phyloP scores from a whole-genome alignment of 2,113 vertebrate genomes.

The Taxidea taxus region DNA sequence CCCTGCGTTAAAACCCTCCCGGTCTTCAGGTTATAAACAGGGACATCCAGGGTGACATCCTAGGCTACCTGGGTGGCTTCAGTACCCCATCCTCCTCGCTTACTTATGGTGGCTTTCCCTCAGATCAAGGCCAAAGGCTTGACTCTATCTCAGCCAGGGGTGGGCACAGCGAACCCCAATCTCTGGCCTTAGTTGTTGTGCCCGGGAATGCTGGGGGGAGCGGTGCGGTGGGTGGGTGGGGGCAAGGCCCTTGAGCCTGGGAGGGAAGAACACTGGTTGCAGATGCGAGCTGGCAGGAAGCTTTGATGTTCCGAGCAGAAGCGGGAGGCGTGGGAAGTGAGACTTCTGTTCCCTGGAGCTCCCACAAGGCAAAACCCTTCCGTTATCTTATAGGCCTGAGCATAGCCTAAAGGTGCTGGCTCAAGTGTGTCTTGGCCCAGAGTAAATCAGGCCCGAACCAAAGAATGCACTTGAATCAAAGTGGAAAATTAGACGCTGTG shows the following conservation, averaged over 20 bases:
- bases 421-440: slow-evolving; percentile 46
- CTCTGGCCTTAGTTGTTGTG: background rate
- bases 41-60: background rate
- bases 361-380: slow-evolving; percentile 50
- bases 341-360: slow-evolving; percentile 60
- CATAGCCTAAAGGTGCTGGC: slow-evolving; percentile 69
- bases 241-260: slow-evolving; percentile 58
- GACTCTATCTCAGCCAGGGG: background rate
- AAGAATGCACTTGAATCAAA: slow-evolving; percentile 70
- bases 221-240: no score
- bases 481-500: slow-evolving; percentile 67
- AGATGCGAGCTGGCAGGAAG: slow-evolving; percentile 59
- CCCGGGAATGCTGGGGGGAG: background rate
- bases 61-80: background rate
- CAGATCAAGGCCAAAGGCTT: background rate
- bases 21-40: background rate
- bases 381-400: slow-evolving; percentile 44
- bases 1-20: background rate
- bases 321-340: slow-evolving; percentile 61
- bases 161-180: background rate
- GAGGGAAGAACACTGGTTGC: slow-evolving; percentile 33
- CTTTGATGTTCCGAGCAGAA: slow-evolving; percentile 66
- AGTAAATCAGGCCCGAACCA: slow-evolving; percentile 58
- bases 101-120: background rate
- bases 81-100: background rate